Evolutionary conservation across 2,797 vertebrate species (phyloP).

Genomic region (Microhierax caerulescens): DNA sequence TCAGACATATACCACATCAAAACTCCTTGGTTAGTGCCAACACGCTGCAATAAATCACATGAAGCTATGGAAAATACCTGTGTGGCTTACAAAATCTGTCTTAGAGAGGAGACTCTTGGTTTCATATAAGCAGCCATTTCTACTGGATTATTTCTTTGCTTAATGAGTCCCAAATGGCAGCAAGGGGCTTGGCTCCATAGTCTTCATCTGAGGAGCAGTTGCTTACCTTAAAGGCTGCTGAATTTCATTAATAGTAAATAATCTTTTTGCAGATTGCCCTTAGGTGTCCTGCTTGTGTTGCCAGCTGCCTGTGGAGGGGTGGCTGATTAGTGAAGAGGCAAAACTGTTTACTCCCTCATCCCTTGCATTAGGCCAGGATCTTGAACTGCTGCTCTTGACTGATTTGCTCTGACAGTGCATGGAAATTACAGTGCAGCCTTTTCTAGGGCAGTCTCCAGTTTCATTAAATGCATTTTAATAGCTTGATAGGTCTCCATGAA

Average conservation of each 20-base stretch:
- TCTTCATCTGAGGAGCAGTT: neutral
- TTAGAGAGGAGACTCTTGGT: neutral
- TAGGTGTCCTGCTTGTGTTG: neutral
- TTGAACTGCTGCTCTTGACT: neutral
- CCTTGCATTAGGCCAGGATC: neutral
- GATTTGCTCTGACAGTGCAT: neutral
- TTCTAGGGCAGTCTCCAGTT: constrained; percentile 11
- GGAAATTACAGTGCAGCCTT: neutral
- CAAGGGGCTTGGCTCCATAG: neutral
- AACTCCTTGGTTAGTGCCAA: neutral
- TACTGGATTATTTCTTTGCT: neutral
- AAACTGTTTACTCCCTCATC: neutral
- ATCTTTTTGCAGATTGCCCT: neutral
- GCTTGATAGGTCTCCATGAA: neutral
- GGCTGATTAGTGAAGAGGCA: neutral
- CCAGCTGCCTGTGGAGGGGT: neutral
- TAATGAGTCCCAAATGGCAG: neutral
- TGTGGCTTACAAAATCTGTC: neutral
- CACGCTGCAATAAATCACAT: neutral
- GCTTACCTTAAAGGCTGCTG: neutral
- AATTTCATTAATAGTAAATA: constrained; percentile 15
- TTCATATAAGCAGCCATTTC: neutral
- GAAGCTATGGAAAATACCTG: neutral
- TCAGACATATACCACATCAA: neutral
- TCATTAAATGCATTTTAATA: neutral